Evolutionary conservation across 2,888 invertebrate species (phyloP), one percentile per base, ranked within the genome.

Genomic region (Nezara viridula): DNA sequence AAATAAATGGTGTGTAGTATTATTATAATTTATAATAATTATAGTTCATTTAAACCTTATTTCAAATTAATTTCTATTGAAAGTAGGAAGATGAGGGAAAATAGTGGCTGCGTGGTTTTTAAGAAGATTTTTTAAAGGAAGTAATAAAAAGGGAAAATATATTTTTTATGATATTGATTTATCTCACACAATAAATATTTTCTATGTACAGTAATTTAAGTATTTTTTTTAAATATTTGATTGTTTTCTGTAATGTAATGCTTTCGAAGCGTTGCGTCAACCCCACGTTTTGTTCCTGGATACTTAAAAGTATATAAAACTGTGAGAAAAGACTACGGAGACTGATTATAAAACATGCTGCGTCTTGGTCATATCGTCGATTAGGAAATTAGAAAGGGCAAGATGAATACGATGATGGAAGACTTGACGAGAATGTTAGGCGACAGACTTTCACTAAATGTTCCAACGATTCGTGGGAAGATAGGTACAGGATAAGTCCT

Each of bases 381-480:
- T 66, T 66, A 66, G 66, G 66, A 66, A 66, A 66, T 66, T 66
- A 66, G 66, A 66, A 66, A 66, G 66, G 66, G 6, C 7, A 32
- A 7, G 66, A 27, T 7, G 27, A 27, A 32, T 32, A 66, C 32
- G 66, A 66, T 66, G 66, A 66, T 66, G 32, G 66, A 66, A 32
- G 19, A 32, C 66, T 66, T 66, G 66, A 66, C 32, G 32, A 32
- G 66, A 66, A 66, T 66, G 16, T 19, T 66, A 66, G 32, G 32
- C 66, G 66, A 66, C 32, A 19, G 66, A 32, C 66, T 66, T 66
- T 66, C 66, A 66, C 66, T 66, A 19, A 66, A 66, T 66, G 66
- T 66, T 32, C 5, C 1, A 66, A 6, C 19, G 32, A 66, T 37
- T 66, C 66, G 32, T 66, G 32, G 66, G 32, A 66, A 66, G 66